phyloP scores from a whole-genome alignment of 2,113 vertebrate species.

The Sphaerodactylus townsendi region DNA sequence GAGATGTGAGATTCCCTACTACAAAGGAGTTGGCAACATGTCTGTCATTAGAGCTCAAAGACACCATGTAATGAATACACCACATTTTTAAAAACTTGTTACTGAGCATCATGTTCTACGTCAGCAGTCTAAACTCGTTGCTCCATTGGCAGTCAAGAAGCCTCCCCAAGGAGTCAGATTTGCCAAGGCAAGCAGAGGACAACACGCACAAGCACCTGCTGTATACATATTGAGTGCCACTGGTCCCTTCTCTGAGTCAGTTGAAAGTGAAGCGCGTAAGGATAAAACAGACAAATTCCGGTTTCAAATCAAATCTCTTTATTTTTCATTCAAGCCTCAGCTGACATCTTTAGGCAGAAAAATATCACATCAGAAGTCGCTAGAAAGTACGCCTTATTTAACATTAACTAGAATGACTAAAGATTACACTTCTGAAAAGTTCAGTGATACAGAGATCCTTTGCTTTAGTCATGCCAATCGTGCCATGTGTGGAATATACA shows the following conservation, averaged over 20 bases:
- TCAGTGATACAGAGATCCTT: accelerated
- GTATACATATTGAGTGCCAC: background rate
- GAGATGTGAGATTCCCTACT: too few species aligned
- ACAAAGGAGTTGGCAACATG: too few species aligned
- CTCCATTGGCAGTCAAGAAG: too few species aligned
- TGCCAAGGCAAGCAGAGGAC: background rate
- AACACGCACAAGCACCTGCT: background rate
- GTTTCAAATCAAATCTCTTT: conserved; percentile 30
- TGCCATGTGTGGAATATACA: conserved; percentile 11
- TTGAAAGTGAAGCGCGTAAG: background rate
- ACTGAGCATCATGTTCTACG: background rate
- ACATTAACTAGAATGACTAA: conserved; percentile 13
- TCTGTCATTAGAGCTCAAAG: background rate
- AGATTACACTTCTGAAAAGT: accelerated
- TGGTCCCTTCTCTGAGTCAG: background rate
- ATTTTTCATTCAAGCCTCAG: conserved; percentile 4
- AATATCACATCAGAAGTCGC: background rate
- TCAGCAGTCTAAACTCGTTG: background rate
- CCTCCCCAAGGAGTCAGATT: background rate
- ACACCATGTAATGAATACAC: background rate
- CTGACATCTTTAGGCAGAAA: background rate
- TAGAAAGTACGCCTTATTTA: conserved; percentile 31
- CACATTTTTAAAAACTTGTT: background rate
- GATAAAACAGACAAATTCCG: background rate
- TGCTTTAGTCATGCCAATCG: background rate